These are phyloP conservation scores for Acrobasis consociella DNA, from an alignment of 2,888 invertebrate genomes.

Conservation along the genomic window DNA sequence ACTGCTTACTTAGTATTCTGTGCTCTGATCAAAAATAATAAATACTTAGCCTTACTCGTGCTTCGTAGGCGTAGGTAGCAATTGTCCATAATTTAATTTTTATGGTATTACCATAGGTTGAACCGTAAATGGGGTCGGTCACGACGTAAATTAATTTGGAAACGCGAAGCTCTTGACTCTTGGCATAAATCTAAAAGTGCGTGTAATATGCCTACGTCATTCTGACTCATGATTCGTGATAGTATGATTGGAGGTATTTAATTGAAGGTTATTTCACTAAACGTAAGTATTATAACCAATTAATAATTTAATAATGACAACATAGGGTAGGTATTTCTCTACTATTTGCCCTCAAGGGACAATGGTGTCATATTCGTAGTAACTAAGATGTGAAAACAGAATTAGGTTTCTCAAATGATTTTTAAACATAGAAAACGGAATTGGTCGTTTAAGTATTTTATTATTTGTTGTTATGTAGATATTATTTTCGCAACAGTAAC, in stretches of 20 bases:
- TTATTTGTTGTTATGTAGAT: not conserved
- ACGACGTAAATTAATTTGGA: slow-evolving; percentile 6
- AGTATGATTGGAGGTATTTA: not conserved
- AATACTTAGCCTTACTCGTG: too few species aligned
- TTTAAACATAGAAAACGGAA: not conserved
- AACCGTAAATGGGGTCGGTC: not conserved
- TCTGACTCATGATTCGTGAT: not conserved
- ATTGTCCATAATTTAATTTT: not conserved
- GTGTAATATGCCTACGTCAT: not conserved
- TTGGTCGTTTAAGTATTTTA: not conserved
- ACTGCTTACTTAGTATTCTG: too few species aligned
- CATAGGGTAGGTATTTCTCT: not conserved
- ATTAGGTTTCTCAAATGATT: too few species aligned
- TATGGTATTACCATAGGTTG: not conserved
- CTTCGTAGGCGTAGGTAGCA: too few species aligned
- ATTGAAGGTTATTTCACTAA: not conserved
- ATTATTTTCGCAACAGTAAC: not conserved
- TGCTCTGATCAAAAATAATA: too few species aligned
- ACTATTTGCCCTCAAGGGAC: not conserved
- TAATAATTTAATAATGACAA: too few species aligned
- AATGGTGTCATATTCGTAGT: not conserved
- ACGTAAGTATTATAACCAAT: too few species aligned
- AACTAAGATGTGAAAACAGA: not conserved
- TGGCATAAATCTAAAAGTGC: too few species aligned
- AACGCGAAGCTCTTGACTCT: not conserved